These are phyloP conservation scores for Nerophis ophidion DNA, from an alignment of 2,113 vertebrate genomes.

Conservation along the genomic window DNA sequence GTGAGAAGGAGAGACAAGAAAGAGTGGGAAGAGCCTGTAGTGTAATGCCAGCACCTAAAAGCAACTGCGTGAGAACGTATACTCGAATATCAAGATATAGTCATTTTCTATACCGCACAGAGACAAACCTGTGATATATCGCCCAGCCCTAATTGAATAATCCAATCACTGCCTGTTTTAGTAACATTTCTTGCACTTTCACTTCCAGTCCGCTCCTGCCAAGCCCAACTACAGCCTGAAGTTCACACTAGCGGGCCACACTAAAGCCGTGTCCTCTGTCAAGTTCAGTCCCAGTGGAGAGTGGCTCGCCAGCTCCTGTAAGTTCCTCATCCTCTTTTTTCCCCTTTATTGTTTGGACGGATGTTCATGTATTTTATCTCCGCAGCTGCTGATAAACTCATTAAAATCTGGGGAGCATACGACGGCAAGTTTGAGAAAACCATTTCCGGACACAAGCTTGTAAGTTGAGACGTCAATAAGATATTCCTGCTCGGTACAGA, in stretches of 20 bases:
- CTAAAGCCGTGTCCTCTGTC: constrained; percentile 95
- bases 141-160: too few relatives aligned
- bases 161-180: neutral
- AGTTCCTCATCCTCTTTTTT: constrained; percentile 53
- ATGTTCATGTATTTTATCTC: constrained; percentile 10
- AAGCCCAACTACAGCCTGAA: constrained; percentile 98
- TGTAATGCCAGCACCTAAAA: too few relatives aligned
- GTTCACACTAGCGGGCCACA: constrained; percentile 95
- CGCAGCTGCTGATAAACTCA: constrained; percentile 95
- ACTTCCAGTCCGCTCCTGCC: constrained; percentile 82
- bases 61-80: too few relatives aligned
- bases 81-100: too few relatives aligned
- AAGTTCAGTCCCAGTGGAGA: constrained; percentile 98
- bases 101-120: too few relatives aligned
- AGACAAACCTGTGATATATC: too few relatives aligned
- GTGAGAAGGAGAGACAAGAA: too few relatives aligned
- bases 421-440: constrained; percentile 99
- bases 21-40: too few relatives aligned
- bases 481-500: neutral
- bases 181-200: neutral
- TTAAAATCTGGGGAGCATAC: constrained; percentile 98
- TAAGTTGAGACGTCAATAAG: constrained; percentile 64
- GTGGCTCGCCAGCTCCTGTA: constrained; percentile 97
- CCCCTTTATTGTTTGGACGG: neutral
- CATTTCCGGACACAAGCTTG: constrained; percentile 95